Percentiles rank a stretch among this genome's conserved stretches.
Conservation (phyloP, 2,888 invertebrate genomes). For the Chymomyza procnemis region DNA sequence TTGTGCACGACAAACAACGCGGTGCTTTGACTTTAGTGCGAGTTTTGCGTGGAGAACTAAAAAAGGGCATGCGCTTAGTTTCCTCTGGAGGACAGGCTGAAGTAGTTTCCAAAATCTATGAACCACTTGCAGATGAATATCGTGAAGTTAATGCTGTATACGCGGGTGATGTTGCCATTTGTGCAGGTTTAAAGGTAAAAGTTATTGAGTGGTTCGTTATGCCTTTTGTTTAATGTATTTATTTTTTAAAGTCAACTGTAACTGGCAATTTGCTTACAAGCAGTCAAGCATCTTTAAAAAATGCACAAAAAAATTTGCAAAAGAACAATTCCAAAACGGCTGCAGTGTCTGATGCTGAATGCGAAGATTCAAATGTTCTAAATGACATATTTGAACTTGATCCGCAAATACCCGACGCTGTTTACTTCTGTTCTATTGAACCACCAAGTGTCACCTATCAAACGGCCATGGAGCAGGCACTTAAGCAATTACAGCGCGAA, state of each 20-base stretch:
- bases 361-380: conserved; percentile 43
- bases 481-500: conserved; percentile 89
- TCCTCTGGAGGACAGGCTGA: conserved; percentile 70
- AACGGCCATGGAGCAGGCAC: conserved; percentile 87
- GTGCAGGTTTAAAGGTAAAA: conserved; percentile 90
- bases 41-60: conserved; percentile 87
- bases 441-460: conserved; percentile 89
- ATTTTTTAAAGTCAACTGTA: conserved; percentile 80
- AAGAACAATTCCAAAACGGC: conserved; percentile 31
- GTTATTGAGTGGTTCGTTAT: not conserved
- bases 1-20: conserved; percentile 92
- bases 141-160: conserved; percentile 83
- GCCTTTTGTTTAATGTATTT: not conserved
- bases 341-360: conserved; percentile 59
- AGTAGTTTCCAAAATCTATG: conserved; percentile 78
- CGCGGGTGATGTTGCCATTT: conserved; percentile 92
- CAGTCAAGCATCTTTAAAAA: conserved; percentile 80
- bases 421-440: conserved; percentile 97
- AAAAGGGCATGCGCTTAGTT: conserved; percentile 80
- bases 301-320: conserved; percentile 80
- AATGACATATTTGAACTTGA: conserved; percentile 79
- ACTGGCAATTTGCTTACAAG: conserved; percentile 88
- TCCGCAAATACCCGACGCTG: conserved; percentile 91
- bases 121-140: conserved; percentile 94
- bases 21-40: conserved; percentile 92